A percentile compares a stretch with the other conserved stretches of the same genome.
Evolutionary conservation across 2,113 vertebrate genomes (phyloP).

Genomic region (Eulemur rufifrons): DNA sequence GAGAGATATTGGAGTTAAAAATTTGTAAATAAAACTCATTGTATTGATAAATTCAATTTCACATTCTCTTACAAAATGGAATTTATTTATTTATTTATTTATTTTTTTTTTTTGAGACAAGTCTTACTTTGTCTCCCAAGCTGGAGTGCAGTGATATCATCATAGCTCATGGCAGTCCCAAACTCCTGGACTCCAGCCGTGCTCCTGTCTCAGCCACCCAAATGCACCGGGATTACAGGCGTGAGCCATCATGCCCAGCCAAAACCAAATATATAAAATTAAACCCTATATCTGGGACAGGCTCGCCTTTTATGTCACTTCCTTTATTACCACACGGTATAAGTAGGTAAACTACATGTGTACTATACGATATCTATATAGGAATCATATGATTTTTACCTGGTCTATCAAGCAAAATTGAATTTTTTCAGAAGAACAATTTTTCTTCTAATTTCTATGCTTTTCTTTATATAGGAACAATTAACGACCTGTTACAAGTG

Average conservation of each 20-base stretch:
- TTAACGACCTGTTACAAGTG: not conserved
- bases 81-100: not conserved
- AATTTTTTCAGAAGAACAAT: not conserved
- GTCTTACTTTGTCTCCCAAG: no score
- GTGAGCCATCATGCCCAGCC: no score
- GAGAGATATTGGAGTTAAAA: not conserved
- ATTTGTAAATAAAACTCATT: not conserved
- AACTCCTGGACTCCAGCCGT: no score
- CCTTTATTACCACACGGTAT: not conserved
- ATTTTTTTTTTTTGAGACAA: no score
- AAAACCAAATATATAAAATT: not conserved
- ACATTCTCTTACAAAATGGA: not conserved
- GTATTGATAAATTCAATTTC: not conserved
- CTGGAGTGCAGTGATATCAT: no score
- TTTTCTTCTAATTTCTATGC: not conserved
- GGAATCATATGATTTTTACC: not conserved
- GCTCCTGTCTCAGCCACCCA: no score
- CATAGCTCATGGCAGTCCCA: no score
- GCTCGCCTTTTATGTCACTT: not conserved
- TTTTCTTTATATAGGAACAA: constrained; percentile 20
- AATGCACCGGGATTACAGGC: no score
- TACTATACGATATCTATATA: not conserved
- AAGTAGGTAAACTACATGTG: not conserved
- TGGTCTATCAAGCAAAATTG: not conserved
- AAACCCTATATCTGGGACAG: not conserved